Conservation (phyloP, 2,113 vertebrate genomes). For the Dolichallabes microphthalmus region DNA sequence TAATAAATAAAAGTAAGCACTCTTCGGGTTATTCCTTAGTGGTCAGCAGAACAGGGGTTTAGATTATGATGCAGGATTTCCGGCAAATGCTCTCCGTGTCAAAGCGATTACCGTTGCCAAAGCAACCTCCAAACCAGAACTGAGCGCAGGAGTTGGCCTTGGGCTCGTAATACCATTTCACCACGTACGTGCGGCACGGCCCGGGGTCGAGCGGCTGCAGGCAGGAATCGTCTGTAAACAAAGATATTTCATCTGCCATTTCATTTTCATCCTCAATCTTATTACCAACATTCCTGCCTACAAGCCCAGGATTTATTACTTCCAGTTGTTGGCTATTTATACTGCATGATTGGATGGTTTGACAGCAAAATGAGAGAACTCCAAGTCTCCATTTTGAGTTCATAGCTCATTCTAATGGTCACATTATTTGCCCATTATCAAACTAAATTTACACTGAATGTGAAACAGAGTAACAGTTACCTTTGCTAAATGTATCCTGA, state of each 20-base stretch:
- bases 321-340: not conserved
- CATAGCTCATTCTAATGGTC: no score
- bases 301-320: not conserved
- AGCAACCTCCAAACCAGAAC: conserved; percentile 88
- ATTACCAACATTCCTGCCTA: not conserved
- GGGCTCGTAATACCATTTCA: conserved; percentile 83
- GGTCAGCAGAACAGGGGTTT: not conserved
- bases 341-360: no score
- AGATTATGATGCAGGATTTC: conserved; percentile 67
- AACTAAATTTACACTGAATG: not conserved
- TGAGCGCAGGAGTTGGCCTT: conserved; percentile 79
- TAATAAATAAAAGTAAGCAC: not conserved
- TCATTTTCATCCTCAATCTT: not conserved
- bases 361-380: no score
- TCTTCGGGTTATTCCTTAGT: not conserved
- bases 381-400: no score
- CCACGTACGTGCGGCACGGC: conserved; percentile 73
- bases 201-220: conserved; percentile 74
- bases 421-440: not conserved
- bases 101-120: conserved; percentile 80
- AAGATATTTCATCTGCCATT: not conserved
- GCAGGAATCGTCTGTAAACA: conserved; percentile 67
- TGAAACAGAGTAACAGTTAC: not conserved
- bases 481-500: conserved; percentile 25
- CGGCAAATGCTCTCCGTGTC: conserved; percentile 76